These are phyloP conservation scores for Muscicapa adusta DNA, from an alignment of 2,113 vertebrate species.

Conservation along the genomic window DNA sequence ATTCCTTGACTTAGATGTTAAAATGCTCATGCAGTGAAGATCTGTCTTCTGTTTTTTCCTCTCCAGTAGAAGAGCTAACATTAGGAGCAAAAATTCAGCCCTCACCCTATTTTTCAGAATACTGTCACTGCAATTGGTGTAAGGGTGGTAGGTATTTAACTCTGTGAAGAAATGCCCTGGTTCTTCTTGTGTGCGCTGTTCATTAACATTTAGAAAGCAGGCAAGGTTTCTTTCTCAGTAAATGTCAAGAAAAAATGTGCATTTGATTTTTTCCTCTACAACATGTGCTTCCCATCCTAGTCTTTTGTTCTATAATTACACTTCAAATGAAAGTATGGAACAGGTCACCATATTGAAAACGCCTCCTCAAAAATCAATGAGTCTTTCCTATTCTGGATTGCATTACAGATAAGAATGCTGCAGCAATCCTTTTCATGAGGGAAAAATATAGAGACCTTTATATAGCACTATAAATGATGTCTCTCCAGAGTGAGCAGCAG, in stretches of 20 bases:
- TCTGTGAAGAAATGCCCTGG: not conserved
- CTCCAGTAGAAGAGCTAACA: not conserved
- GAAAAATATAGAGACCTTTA: conserved; percentile 60
- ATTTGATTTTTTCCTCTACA: not conserved
- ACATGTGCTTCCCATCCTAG: not conserved
- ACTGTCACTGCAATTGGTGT: not conserved
- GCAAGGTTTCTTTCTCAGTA: not conserved
- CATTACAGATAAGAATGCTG: conserved; percentile 43
- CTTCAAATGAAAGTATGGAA: not conserved
- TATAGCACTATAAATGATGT: conserved; percentile 65
- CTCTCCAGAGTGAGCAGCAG: conserved; percentile 29
- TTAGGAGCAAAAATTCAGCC: not conserved
- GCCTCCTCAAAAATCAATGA: conserved; percentile 45
- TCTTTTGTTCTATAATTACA: conserved; percentile 19
- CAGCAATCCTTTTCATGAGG: conserved; percentile 41
- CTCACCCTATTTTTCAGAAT: not conserved
- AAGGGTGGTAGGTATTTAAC: not conserved
- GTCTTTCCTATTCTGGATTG: conserved; percentile 44
- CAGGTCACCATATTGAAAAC: conserved; percentile 21
- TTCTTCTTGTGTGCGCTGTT: not conserved
- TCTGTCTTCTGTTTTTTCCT: not conserved
- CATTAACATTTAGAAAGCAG: not conserved
- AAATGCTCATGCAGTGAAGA: not conserved
- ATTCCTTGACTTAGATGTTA: not conserved
- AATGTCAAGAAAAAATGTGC: not conserved